Evolutionary conservation across 1,140 invertebrate genomes (phyloP), one percentile per base, ranked within the genome.

Genomic region (Vollenhovia emeryi): DNA sequence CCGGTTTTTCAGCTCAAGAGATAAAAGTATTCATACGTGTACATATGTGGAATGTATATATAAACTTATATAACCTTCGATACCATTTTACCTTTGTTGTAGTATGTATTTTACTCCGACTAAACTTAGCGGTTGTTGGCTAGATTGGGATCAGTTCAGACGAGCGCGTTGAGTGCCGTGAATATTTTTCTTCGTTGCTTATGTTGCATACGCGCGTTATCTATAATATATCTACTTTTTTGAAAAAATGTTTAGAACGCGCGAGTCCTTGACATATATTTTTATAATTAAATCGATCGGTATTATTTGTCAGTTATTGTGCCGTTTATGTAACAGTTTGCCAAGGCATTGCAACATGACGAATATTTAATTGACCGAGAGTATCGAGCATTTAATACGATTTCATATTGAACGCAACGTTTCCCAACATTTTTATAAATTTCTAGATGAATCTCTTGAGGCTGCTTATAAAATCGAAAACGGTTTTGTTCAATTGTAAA

Each of bases 271-370:
- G 71, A 30, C 36, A 30, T 13, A 75, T 59, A 59, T 43, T 59
- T 43, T 18, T 60, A 75, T 40, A 60, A 60, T 43, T 59, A 75
- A 43, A 40, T 24, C 15, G 30, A 43, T 75, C 24, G 13, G 11
- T 43, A 18, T 18, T 59, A 60, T 57, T 40, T 43, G 52, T 75
- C 24, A 43, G 43, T 75, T 74, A 40, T 55, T 24, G 13, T 40
- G 50, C 6, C 52, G 36, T 59, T 75, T 40, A 60, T 75, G 21
- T 60, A 75, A 75, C 52, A 43, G 50, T 36, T 57, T 24, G 33
- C 4, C 48, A 50, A 55, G 13, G 9, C 48, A 52, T 73, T 73
- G 69, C 48, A 33, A 50, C 30, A 40, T 74, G 40, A 74, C 15
- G n/a, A 55, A 55, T 24, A 40, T 59, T 36, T 74, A 57, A 57